Evolutionary conservation across 2,113 vertebrate species (phyloP), one percentile per base, ranked within the genome.

Genomic region (Catharus fuscescens): DNA sequence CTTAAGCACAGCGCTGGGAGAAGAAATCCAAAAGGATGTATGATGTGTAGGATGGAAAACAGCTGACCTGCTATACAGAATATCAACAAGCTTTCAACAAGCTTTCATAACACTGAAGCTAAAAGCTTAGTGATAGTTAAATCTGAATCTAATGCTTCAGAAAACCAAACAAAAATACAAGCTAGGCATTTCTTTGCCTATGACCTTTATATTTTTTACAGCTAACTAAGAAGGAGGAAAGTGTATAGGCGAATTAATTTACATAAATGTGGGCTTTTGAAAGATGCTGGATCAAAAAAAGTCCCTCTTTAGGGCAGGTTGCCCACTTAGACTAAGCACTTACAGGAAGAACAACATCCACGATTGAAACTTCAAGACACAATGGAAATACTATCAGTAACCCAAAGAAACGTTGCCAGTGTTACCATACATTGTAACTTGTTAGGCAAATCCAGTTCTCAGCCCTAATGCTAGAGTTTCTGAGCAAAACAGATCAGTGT

Each of bases 61-160:
- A 94, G 94, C 88, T 93, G 92, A 95, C 95, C 91, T 88, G 95
- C 95, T 94, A 92, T 53, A 86, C 88, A 91, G 94, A 92, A 86
- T 78, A 96, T 70, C 92, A 94, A 90, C 79, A 66, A 86, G 91
- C 94, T 93, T 96, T 96, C 93, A 95, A 95, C 91, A 80, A 80
- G 94, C 88, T 93, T 97, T 94, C 92, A 93, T 72, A 69, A 85
- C 32, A 60, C 57, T 70, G 36, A 69, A 66, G 54, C 62, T 87
- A 69, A 80, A 95, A 87, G 54, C 54, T 79, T 64, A 34, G 23
- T 29, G 47, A 72, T 73, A 88, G 72, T 88, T 97, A 94, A 92
- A 94, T 96, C 62, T 83, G 31, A 86, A 92, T 44, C 64, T 70
- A 90, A 90, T 86, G 36, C 76, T 92, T 83, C 57, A 94, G 74